Evolutionary conservation across 2,888 invertebrate genomes (phyloP).

Genomic region (Salticus scenicus): DNA sequence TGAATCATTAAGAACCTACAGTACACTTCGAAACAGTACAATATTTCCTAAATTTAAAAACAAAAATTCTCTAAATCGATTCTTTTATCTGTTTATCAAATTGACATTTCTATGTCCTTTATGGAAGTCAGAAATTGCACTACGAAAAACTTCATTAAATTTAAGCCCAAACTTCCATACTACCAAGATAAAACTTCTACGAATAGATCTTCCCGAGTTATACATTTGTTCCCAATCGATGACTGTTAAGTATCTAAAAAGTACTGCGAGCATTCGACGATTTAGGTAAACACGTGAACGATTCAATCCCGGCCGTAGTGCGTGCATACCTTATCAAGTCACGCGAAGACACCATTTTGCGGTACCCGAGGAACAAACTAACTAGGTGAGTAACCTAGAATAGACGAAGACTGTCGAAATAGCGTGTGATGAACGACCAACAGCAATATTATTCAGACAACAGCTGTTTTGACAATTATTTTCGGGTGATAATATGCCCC

Average conservation of each 20-base stretch:
- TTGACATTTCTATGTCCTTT: no score
- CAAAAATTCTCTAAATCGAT: no score
- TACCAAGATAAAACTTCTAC: no score
- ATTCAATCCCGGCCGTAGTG: slow-evolving; percentile 14
- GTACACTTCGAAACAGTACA: no score
- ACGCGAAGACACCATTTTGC: slow-evolving; percentile 56
- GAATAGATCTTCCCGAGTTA: no score
- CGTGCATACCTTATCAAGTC: slow-evolving; percentile 30
- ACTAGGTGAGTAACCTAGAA: slow-evolving; percentile 10
- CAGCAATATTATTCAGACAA: slow-evolving; percentile 14
- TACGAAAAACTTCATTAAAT: no score
- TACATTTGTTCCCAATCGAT: background rate
- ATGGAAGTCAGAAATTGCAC: no score
- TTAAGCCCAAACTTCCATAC: no score
- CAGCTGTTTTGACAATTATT: slow-evolving; percentile 19
- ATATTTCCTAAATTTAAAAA: no score
- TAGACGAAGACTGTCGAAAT: background rate
- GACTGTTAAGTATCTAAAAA: background rate
- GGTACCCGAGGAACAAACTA: background rate
- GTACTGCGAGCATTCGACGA: background rate
- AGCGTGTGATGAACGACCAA: slow-evolving; percentile 9
- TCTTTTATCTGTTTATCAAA: no score
- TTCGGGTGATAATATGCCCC: slow-evolving; percentile 12
- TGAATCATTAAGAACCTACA: no score
- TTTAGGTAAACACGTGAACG: background rate